Conservation (phyloP, 2,113 vertebrate species). For the Sinocyclocheilus anophthalmus region DNA sequence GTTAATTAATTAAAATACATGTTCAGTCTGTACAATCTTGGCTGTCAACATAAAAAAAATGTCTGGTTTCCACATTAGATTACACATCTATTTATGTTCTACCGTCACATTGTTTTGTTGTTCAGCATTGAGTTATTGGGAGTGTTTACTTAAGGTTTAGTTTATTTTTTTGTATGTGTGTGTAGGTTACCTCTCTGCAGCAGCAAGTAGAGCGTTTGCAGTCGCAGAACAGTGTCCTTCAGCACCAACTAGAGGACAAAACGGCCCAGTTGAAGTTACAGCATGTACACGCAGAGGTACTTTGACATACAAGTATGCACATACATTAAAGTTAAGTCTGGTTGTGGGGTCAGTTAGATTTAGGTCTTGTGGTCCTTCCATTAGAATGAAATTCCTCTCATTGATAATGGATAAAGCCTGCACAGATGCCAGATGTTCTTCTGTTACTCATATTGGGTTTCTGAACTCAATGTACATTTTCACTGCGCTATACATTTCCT, state of each 20-base stretch:
- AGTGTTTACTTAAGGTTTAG: not conserved
- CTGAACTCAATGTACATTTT: not conserved
- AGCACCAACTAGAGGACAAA: conserved; percentile 80
- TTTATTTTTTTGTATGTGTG: not conserved
- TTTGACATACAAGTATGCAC: not conserved
- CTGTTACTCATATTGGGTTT: not conserved
- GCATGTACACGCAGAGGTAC: conserved; percentile 78
- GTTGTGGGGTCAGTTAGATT: not conserved
- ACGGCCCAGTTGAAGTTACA: conserved; percentile 82
- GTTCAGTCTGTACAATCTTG: not conserved
- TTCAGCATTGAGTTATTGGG: not conserved
- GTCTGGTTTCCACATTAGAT: not conserved
- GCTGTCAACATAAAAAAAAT: not conserved
- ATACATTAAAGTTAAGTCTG: not conserved
- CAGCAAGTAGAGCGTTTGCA: conserved; percentile 72
- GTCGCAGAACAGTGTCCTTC: conserved; percentile 73
- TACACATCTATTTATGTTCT: too few species aligned
- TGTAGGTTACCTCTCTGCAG: conserved; percentile 53
- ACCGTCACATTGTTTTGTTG: not conserved
- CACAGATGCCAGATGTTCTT: not conserved
- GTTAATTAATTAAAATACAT: not conserved
- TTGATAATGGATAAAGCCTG: not conserved
- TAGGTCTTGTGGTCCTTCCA: not conserved
- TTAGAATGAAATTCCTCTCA: not conserved
- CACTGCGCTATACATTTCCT: not conserved